These are phyloP conservation scores for Lordiphosa clarofinis DNA, from an alignment of 1,140 invertebrate species.

Conservation along the genomic window DNA sequence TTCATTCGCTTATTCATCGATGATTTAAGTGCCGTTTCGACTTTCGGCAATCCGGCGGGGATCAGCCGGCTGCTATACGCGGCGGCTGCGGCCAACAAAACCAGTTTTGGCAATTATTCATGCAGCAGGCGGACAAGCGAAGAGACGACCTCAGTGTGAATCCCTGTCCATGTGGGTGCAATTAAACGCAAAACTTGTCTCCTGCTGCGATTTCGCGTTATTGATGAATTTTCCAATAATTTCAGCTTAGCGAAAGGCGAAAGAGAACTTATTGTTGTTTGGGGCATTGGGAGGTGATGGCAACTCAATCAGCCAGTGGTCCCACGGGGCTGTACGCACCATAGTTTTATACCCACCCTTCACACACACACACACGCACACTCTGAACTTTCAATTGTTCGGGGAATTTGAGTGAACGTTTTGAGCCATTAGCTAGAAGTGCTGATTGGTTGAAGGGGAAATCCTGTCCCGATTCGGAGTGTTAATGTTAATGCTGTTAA, in stretches of 20 bases:
- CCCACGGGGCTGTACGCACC: slow-evolving; percentile 1
- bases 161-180: slow-evolving; percentile 17
- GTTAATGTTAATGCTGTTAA: slow-evolving; percentile 70
- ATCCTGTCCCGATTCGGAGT: slow-evolving; percentile 22
- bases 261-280: slow-evolving; percentile 50
- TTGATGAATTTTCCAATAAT: slow-evolving; percentile 72
- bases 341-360: not conserved
- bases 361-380: not conserved
- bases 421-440: slow-evolving; percentile 55
- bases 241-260: slow-evolving; percentile 24
- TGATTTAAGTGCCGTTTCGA: slow-evolving; percentile 52
- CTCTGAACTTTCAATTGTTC: slow-evolving; percentile 62
- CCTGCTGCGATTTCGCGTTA: slow-evolving; percentile 47
- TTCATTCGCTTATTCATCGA: slow-evolving; percentile 38
- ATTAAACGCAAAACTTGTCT: slow-evolving; percentile 41
- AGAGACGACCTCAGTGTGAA: not conserved
- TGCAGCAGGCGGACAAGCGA: slow-evolving; percentile 32
- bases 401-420: slow-evolving; percentile 62
- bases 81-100: slow-evolving; percentile 17
- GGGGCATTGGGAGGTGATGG: not conserved
- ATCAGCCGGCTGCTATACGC: not conserved
- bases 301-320: slow-evolving; percentile 16
- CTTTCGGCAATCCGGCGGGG: slow-evolving; percentile 41
- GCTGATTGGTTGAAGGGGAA: slow-evolving; percentile 10
- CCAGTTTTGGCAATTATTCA: slow-evolving; percentile 62